Evolutionary conservation across 2,113 vertebrate species (phyloP).

Genomic region (Ovibos moschatus): DNA sequence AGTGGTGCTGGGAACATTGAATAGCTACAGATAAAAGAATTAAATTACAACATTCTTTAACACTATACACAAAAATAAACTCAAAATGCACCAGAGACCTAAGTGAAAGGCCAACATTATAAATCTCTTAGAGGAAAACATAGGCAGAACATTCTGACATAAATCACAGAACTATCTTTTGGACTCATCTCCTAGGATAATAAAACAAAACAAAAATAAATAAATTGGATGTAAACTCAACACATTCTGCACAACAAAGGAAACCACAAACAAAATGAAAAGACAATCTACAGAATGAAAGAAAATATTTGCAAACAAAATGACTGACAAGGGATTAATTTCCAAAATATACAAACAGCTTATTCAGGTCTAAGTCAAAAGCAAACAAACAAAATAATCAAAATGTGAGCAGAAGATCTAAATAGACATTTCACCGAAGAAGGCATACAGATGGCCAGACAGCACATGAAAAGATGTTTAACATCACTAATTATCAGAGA

Average conservation of each 20-base stretch:
- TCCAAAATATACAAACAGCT: not conserved
- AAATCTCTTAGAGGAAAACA: not conserved
- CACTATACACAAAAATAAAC: not conserved
- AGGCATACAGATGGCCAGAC: not conserved
- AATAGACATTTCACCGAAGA: not conserved
- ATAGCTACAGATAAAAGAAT: not conserved
- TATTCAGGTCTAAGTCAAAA: not conserved
- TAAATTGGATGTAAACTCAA: not conserved
- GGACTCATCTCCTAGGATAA: not conserved
- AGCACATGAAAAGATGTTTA: not conserved
- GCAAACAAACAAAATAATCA: not conserved
- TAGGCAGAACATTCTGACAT: not conserved
- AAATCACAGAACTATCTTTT: not conserved
- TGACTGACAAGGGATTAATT: not conserved
- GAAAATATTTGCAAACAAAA: not conserved
- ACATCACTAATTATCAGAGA: not conserved
- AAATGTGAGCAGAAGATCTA: not conserved
- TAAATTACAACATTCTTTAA: not conserved
- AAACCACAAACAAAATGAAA: not conserved
- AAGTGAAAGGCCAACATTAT: not conserved
- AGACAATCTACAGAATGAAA: not conserved
- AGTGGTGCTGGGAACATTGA: not conserved
- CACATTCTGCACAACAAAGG: not conserved
- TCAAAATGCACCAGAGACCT: not conserved
- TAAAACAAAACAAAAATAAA: not conserved